Evolutionary conservation across 2,797 vertebrate genomes (phyloP).

Genomic region (Ciconia nigra): DNA sequence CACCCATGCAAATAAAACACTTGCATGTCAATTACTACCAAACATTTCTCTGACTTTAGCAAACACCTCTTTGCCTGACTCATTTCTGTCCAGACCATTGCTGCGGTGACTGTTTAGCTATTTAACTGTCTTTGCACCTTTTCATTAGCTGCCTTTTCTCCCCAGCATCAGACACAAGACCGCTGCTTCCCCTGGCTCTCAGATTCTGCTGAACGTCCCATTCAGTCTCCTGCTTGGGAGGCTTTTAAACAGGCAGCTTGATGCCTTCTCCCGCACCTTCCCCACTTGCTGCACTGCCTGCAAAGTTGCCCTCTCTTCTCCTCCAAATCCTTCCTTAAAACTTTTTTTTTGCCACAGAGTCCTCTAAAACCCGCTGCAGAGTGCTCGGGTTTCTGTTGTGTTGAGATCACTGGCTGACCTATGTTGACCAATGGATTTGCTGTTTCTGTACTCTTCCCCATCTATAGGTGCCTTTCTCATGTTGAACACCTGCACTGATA

Average conservation of each 20-base stretch:
- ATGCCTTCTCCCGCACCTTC: not conserved
- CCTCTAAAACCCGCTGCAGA: not conserved
- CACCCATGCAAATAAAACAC: not conserved
- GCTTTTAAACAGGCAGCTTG: not conserved
- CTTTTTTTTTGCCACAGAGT: not conserved
- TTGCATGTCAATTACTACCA: not conserved
- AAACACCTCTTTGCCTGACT: not conserved
- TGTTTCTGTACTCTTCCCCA: not conserved
- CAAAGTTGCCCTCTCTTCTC: not conserved
- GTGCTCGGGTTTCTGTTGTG: not conserved
- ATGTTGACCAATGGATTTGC: not conserved
- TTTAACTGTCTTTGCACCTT: not conserved
- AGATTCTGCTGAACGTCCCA: not conserved
- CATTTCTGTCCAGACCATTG: not conserved
- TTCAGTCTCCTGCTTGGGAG: not conserved
- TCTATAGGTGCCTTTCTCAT: not conserved
- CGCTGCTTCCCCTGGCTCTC: not conserved
- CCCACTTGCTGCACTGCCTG: not conserved
- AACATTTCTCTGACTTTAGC: not conserved
- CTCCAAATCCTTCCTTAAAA: not conserved
- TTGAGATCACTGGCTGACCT: not conserved
- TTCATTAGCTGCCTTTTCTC: not conserved
- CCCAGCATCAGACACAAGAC: not conserved
- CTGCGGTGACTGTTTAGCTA: not conserved
- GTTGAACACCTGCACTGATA: not conserved